Evolutionary conservation across 2,113 vertebrate species (phyloP).

Genomic region (Xyrauchen texanus): DNA sequence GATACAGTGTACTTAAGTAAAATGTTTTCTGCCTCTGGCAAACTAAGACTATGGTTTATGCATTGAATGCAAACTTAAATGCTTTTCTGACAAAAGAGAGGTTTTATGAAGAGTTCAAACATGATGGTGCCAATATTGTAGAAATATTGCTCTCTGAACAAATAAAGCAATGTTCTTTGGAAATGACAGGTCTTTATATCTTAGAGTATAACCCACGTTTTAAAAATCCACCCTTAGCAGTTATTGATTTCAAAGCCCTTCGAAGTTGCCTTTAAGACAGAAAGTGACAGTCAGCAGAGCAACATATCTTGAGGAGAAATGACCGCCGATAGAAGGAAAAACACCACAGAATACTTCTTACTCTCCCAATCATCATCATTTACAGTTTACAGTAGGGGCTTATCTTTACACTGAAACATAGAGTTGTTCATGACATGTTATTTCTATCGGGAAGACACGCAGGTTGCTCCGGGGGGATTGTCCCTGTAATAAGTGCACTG

Average conservation of each 20-base stretch:
- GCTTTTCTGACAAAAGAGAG: neutral
- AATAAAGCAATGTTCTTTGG: neutral
- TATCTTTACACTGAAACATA: no score
- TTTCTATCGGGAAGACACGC: no score
- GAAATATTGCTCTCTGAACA: neutral
- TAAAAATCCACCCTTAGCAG: constrained; percentile 27
- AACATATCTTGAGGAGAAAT: constrained; percentile 25
- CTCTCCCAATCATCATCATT: constrained; percentile 5
- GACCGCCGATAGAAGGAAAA: constrained; percentile 27
- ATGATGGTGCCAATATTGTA: constrained; percentile 13
- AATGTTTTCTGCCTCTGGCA: neutral
- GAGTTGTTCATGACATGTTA: no score
- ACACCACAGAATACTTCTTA: constrained; percentile 12
- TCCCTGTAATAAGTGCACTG: no score
- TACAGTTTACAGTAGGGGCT: no score
- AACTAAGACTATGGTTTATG: neutral
- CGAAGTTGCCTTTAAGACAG: constrained; percentile 20
- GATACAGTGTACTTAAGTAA: no score
- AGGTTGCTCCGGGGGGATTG: no score
- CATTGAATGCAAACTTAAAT: constrained; percentile 5
- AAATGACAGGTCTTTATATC: constrained; percentile 25
- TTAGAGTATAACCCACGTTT: constrained; percentile 10
- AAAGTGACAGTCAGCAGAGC: constrained; percentile 20
- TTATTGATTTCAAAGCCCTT: constrained; percentile 39
- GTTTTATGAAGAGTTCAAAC: constrained; percentile 3